Base-by-base conservation (phyloP, 2,113 vertebrate species). In the Mirounga angustirostris region DNA sequence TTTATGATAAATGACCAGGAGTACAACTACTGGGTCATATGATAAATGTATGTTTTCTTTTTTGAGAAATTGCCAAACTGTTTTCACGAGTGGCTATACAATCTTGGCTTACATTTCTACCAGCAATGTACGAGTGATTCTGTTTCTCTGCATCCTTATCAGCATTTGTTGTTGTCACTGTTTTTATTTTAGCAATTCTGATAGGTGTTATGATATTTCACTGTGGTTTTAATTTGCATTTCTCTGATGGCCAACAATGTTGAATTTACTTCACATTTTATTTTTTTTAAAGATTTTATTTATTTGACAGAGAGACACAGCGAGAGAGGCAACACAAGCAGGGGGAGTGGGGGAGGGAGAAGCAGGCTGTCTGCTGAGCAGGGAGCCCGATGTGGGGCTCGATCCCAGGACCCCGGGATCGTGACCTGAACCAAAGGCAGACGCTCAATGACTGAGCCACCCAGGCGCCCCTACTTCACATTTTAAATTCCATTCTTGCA, bases 401-500 rank as follows among this genome's bases (percentile, higher is more conserved):
- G 52, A 52, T 52, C 12, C 52, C 52, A 52, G 11, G 13, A 52
- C 52, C 11, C 52, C 11, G 52, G 52, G 52, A 52, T 14, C 52
- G 11, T 14, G 52, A 12, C 52, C 52, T 52, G 52, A 52, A 8
- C 46, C 1, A 8, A 46, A 46, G 46, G 46, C 46, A 46, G 46
- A 46, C 46, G 46, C 46, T 46, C 7, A 46, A 46, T 8, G 46
- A 46, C 46, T 46, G 46, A 46, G 50, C 52, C 13, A 52, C 52
- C 52, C 52, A 52, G 52, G 52, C 12, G 13, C 52, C 52, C 52
- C 12, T 52, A 52, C 52, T 52, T 52, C 52, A 54, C 59, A 91
- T 93, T 87, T 95, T 89, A 97, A 97, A 81, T 96, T 96, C 58
- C 40, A 81, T 71, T 63, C 12, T 52, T 83, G 21, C 7, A 85